These are phyloP conservation scores for Poecilia gillii DNA, from an alignment of 2,797 vertebrate genomes.

Conservation along the genomic window DNA sequence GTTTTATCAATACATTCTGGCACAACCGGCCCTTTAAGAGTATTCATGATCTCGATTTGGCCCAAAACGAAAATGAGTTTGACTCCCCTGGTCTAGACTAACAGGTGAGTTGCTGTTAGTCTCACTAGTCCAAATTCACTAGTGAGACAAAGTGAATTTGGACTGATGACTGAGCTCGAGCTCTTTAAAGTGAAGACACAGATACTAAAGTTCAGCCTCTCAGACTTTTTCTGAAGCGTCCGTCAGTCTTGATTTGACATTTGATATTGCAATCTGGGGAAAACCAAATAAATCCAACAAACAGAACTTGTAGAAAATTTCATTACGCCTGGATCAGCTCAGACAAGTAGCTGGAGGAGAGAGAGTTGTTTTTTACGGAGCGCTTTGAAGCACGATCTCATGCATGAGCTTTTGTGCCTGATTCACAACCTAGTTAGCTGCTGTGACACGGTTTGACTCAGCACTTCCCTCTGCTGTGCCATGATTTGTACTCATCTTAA, in stretches of 20 bases:
- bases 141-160: neutral
- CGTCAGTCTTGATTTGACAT: neutral
- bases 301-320: neutral
- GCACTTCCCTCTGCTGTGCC: conserved; percentile 1
- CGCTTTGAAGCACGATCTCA: neutral
- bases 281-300: neutral
- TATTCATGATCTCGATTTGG: too few species aligned
- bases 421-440: conserved; percentile 8
- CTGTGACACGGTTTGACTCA: conserved; percentile 1
- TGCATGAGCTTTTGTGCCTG: conserved; percentile 1
- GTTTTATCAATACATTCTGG: too few species aligned
- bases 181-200: neutral
- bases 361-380: neutral
- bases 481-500: neutral
- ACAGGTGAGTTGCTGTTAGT: too few species aligned
- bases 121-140: neutral
- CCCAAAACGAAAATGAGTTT: too few species aligned
- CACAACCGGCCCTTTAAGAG: too few species aligned
- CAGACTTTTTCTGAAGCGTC: neutral
- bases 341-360: neutral
- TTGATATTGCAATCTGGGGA: neutral
- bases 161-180: neutral
- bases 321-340: neutral
- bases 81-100: too few species aligned
- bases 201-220: neutral